phyloP scores from a whole-genome alignment of 2,888 invertebrate species.

The Netelia fuscicornis region DNA sequence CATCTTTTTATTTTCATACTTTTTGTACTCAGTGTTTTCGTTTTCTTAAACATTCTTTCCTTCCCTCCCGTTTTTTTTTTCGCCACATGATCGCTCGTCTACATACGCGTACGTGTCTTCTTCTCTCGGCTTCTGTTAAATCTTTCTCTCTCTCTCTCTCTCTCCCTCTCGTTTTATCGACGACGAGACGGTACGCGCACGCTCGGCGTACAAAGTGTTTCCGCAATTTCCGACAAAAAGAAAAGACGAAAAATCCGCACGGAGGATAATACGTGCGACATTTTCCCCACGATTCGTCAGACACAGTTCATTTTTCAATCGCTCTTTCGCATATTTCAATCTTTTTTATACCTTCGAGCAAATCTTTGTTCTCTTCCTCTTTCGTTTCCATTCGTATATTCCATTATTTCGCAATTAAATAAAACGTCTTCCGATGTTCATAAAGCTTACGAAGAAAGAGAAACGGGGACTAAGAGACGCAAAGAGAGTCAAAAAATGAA shows the following conservation, averaged over 20 bases:
- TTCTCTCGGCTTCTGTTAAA: constrained; percentile 42
- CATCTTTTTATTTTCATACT: constrained; percentile 1
- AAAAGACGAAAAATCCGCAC: not conserved
- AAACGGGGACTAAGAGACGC: constrained; percentile 9
- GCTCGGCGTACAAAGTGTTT: constrained; percentile 54
- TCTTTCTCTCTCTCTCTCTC: not conserved
- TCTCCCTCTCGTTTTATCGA: constrained; percentile 30
- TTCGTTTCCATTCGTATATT: not conserved
- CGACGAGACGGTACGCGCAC: constrained; percentile 16
- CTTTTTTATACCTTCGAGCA: not conserved
- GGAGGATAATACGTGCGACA: not conserved
- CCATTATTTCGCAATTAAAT: not conserved
- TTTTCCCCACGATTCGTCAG: not conserved
- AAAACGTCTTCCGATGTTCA: constrained; percentile 31
- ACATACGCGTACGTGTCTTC: constrained; percentile 58
- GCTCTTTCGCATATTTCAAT: not conserved
- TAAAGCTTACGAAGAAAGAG: constrained; percentile 13
- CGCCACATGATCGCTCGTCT: constrained; percentile 40
- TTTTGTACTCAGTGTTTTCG: not conserved
- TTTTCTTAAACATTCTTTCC: constrained; percentile 7
- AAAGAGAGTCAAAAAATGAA: no score
- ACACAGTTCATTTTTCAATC: not conserved
- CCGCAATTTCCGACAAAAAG: constrained; percentile 18
- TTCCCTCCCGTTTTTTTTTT: not conserved
- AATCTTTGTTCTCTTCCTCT: not conserved